phyloP scores from a whole-genome alignment of 30 jellyfish, hydroid and myxozoan genomes.

The Chironex yamaguchii region DNA sequence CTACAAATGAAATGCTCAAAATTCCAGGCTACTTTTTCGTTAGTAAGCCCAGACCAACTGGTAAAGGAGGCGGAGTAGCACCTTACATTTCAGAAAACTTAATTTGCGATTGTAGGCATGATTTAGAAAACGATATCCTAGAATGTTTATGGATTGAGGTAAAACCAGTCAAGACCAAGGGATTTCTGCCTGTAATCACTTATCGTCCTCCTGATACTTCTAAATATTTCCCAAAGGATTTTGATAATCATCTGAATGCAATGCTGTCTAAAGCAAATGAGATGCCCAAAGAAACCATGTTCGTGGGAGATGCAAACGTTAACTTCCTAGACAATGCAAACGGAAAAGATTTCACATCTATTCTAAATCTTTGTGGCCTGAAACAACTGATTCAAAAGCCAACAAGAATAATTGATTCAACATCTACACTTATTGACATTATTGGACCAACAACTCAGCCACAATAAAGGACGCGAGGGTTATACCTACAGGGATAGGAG shows the following conservation, averaged over 20 bases:
- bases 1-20: too few relatives aligned
- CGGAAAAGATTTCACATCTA: slow-evolving; percentile 46
- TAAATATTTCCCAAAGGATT: slow-evolving; percentile 52
- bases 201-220: slow-evolving; percentile 72
- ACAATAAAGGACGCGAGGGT: slow-evolving; percentile 69
- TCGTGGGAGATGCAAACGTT: slow-evolving; percentile 59
- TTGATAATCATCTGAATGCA: slow-evolving; percentile 62
- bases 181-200: slow-evolving; percentile 30
- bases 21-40: too few relatives aligned
- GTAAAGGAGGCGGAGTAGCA: slow-evolving; percentile 76
- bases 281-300: slow-evolving; percentile 58
- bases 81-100: slow-evolving; percentile 72
- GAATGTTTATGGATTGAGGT: slow-evolving; percentile 62
- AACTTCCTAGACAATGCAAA: slow-evolving; percentile 43
- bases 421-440: slow-evolving; percentile 66
- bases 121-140: slow-evolving; percentile 52
- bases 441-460: slow-evolving; percentile 72
- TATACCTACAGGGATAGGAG: slow-evolving; percentile 66
- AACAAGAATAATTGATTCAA: slow-evolving; percentile 68
- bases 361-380: slow-evolving; percentile 49
- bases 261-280: slow-evolving; percentile 64
- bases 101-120: slow-evolving; percentile 61
- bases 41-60: slow-evolving; percentile 68
- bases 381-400: slow-evolving; percentile 71
- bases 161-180: slow-evolving; percentile 52